Evolutionary conservation across 2,888 invertebrate genomes (phyloP), one percentile per base, ranked within the genome.

Genomic region (Nesidiocoris tenuis): DNA sequence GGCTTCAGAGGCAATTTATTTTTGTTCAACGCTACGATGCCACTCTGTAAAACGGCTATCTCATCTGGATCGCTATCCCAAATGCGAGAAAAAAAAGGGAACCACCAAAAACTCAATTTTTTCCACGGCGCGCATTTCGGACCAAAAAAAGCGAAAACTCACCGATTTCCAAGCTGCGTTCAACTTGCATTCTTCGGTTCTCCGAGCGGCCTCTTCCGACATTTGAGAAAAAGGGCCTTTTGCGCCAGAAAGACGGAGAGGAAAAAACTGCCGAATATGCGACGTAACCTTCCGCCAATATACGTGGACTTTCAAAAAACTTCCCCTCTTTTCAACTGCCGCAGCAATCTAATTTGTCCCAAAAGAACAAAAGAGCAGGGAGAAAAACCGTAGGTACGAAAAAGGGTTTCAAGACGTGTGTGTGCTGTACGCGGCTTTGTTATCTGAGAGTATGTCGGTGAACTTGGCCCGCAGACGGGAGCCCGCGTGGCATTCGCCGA

Each of bases 301-400:
- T n/a, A 63, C 63, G 22, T 3, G 16, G 63, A 63, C 63, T 63
- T 63, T 63, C 63, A 63, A 63, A 63, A 63, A 63, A 63, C 19
- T 19, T 18, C 12, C 22, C 63, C 18, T 22, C 22, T 22, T 63
- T 63, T 19, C 21, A 19, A 63, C 63, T 63, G 19, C 22, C 63
- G 63, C 39, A 21, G 63, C 63, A 63, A 63, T 63, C 63, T 63
- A 63, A 63, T 63, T 63, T 63, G 63, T 63, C 21, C 22, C 63
- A 63, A 63, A 21, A 21, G 63, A 21, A 19, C 16, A 17, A 21
- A 17, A 21, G 21, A 63, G 7, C 9, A 18, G 63, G 21, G 19
- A 12, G 19, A 63, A 63, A 63, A 63, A 63, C 21, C 17, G 21
- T 7, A 59, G 12, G 59, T 17, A 21, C 22, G 23, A 63, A 63